Evolutionary conservation across 37 sponge, comb jelly and placozoan genomes (phyloP), one percentile per base, ranked within the genome.

Genomic region (Theonella swinhoei): DNA sequence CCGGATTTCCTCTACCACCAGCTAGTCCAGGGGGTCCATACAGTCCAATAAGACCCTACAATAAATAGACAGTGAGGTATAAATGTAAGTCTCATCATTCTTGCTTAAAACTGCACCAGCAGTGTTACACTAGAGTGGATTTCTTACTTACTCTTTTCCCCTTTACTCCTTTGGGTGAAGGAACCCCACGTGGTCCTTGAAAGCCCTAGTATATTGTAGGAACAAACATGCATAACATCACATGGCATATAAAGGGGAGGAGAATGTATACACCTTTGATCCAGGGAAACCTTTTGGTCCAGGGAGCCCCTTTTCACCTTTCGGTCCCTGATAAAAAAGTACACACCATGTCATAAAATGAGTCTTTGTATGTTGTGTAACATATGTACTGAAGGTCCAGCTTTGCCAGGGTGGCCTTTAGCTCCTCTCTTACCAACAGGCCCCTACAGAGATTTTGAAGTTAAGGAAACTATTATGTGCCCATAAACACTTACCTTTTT

Each of bases 231-330:
- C n/a, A n/a, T n/a, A n/a, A n/a, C n/a, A n/a, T n/a, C n/a, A n/a
- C n/a, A n/a, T n/a, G n/a, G n/a, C n/a, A n/a, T n/a, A n/a, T n/a
- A n/a, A n/a, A n/a, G n/a, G n/a, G n/a, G n/a, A n/a, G n/a, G n/a
- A n/a, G 19, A 9, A 25, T 0, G 7, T 23, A 23, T 14, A 39
- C 64, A 87, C 87, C 25, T 58, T 72, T 8, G 31, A 33, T 62
- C 88, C 88, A 17, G 39, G 63, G 31, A 68, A 70, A 19, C 86
- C 86, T 59, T 78, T 60, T 23, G 62, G 70, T 67, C 88, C 88
- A 68, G 62, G 69, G 0, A 22, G 37, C 7, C 89, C 89, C 71
- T 76, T 60, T 17, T 42, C 29, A 28, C 26, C 26, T 34, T 34
- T 70, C 36, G 70, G 33, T 32, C 70, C 30, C 30, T 70, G 7